Evolutionary conservation across 2,113 vertebrate species (phyloP), one percentile per base, ranked within the genome.

Genomic region (Nyctibius bracteatus): DNA sequence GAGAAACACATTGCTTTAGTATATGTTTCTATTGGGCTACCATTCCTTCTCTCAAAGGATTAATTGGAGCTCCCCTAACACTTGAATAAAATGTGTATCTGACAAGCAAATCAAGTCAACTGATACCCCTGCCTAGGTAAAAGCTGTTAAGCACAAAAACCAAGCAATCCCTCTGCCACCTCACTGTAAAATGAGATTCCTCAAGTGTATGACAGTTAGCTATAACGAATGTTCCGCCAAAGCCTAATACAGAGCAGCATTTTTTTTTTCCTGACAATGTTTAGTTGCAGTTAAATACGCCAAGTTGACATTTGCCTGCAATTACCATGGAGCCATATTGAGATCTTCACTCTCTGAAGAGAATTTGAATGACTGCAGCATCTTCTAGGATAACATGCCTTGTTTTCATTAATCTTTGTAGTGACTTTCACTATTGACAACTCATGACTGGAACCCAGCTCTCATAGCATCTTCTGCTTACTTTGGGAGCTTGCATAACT

Each of bases 241-340:
- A 81, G 9, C 55, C 63, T 70, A 37, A 86, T 54, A 82, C 33
- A 79, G 31, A 67, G 6, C 57, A n/a, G n/a, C n/a, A n/a, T n/a
- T n/a, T 2, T 35, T 72, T 79, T 92, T 86, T 19, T 47, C 61
- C 59, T 79, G 66, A 71, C 28, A 33, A 47, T 57, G 65, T 91
- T 92, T 85, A 94, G 71, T 72, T 85, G n/a, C 78, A 72, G 52
- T 80, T 94, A 91, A 95, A 94, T 92, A 84, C 61, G 46, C 86
- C 68, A 96, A 37, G 65, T 71, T 95, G 84, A 96, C 68, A 88
- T 89, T 96, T 96, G 65, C 57, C 70, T 94, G 84, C 52, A 89
- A 81, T 96, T 95, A 92, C 18, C 57, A 68, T 75, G 87, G 52
- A 96, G 41, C 57, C 49, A 72, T 92, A 92, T 84, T 87, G 86